phyloP scores from a whole-genome alignment of 1,140 invertebrate species.

The Carposina sasakii region DNA sequence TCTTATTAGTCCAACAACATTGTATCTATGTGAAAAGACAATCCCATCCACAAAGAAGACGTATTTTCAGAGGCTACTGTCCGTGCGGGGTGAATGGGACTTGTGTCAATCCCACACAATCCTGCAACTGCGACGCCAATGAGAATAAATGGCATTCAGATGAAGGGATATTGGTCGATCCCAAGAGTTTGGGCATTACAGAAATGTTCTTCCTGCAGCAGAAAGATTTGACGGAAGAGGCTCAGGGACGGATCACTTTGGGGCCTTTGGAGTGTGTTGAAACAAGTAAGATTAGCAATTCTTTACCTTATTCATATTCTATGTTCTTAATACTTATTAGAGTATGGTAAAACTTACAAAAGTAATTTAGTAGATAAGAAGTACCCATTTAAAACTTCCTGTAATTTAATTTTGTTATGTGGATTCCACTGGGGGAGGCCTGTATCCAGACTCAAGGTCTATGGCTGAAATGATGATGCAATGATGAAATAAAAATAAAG shows the following conservation, averaged over 20 bases:
- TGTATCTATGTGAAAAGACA: neutral
- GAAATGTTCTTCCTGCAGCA: conserved; percentile 93
- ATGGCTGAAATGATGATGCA: no score
- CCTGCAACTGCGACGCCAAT: conserved; percentile 90
- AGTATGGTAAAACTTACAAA: no score
- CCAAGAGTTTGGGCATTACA: conserved; percentile 88
- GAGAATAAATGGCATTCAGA: conserved; percentile 91
- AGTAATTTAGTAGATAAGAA: no score
- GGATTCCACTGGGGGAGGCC: no score
- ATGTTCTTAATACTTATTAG: no score
- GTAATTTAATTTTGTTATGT: no score
- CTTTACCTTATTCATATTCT: no score
- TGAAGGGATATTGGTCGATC: conserved; percentile 86
- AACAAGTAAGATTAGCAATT: conserved; percentile 82
- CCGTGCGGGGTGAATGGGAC: conserved; percentile 81
- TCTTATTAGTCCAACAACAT: no score
- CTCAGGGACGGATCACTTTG: conserved; percentile 88
- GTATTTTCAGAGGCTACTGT: conserved; percentile 76
- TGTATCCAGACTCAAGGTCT: no score
- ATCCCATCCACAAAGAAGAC: conserved; percentile 11
- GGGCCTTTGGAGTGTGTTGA: conserved; percentile 94
- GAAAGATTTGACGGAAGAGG: conserved; percentile 84
- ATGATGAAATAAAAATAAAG: no score
- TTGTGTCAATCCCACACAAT: conserved; percentile 84
- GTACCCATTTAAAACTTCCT: no score